A percentile compares a stretch with the other conserved stretches of the same genome.
Conservation (phyloP, 92 coral and sea anemone genomes). For the Metridium senile region DNA sequence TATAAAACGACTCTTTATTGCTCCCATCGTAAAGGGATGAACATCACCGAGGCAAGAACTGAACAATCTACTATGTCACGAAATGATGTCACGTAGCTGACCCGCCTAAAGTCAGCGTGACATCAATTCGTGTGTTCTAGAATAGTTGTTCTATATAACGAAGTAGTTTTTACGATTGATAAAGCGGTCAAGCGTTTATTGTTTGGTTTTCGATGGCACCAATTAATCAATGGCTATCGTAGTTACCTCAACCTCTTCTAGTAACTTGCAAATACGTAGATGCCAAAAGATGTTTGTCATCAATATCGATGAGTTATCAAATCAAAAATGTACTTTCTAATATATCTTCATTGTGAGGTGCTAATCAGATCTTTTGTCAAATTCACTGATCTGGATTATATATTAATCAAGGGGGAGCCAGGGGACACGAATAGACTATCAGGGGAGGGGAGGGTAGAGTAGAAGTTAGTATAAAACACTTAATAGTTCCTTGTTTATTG, state of each 20-base stretch:
- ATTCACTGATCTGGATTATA: neutral
- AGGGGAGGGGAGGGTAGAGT: neutral
- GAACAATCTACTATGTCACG: constrained; percentile 31
- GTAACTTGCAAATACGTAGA: neutral
- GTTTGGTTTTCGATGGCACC: no score
- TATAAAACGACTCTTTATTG: constrained; percentile 54
- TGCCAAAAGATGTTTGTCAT: neutral
- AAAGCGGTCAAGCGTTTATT: no score
- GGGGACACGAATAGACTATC: neutral
- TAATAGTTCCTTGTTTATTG: no score
- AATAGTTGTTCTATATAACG: no score
- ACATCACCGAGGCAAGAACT: neutral
- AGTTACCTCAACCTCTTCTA: neutral
- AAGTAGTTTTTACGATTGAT: no score
- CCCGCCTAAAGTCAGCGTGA: no score
- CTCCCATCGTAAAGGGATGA: constrained; percentile 51
- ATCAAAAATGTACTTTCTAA: neutral
- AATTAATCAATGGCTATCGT: neutral
- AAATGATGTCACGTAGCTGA: constrained; percentile 2
- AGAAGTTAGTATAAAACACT: neutral
- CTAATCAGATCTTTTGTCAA: neutral
- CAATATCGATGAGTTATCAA: neutral
- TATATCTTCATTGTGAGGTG: neutral
- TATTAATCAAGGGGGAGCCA: neutral
- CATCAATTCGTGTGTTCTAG: no score